phyloP scores from a whole-genome alignment of 2,888 invertebrate species.

The Meta bourneti region DNA sequence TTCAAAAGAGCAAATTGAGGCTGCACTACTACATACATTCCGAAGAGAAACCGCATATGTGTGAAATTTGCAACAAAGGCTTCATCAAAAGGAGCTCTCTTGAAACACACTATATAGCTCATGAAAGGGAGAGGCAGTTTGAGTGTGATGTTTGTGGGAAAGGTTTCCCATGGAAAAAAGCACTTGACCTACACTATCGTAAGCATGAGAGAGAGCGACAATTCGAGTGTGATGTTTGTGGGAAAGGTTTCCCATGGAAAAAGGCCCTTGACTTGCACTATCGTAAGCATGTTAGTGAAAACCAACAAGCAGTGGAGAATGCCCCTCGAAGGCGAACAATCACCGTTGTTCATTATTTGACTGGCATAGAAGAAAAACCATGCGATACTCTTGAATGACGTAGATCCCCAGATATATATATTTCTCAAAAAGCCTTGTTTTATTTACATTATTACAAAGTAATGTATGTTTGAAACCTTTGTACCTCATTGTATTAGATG shows the following conservation, averaged over 20 bases:
- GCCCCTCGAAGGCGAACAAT: neutral
- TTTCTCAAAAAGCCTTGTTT: too few relatives aligned
- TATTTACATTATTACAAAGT: too few relatives aligned
- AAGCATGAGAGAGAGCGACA: neutral
- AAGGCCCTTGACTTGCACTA: neutral
- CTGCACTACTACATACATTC: neutral
- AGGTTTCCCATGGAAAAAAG: slow-evolving; percentile 6
- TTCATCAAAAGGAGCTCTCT: neutral
- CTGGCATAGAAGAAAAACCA: neutral
- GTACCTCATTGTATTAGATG: too few relatives aligned
- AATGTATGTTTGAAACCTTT: too few relatives aligned
- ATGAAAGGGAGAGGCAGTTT: slow-evolving; percentile 8
- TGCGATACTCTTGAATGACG: neutral
- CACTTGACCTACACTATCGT: neutral
- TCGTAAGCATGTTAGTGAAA: slow-evolving; percentile 4
- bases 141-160: slow-evolving; percentile 45
- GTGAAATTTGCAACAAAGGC: slow-evolving; percentile 22
- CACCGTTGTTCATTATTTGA: neutral
- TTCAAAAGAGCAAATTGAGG: neutral
- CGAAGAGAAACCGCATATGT: slow-evolving; percentile 9
- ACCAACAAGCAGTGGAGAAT: neutral
- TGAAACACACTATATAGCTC: neutral
- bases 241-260: slow-evolving; percentile 11
- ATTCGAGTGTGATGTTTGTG: slow-evolving; percentile 46
- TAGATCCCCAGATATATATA: too few relatives aligned